Base-by-base conservation (phyloP, 2,797 vertebrate species). In the Alcedo quadribrachys region DNA sequence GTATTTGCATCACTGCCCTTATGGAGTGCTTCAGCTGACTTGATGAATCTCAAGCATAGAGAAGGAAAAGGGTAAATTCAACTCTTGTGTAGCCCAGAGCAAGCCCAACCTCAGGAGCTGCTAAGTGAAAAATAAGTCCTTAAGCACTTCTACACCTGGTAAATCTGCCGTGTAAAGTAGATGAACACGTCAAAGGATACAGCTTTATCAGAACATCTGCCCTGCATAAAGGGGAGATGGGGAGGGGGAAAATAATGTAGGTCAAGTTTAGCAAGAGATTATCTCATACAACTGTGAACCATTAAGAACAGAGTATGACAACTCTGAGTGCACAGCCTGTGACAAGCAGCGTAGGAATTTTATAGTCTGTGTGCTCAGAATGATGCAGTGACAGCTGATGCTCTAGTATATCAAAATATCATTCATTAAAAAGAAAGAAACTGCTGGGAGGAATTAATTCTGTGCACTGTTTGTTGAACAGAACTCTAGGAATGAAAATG, bases 361-460 rank as follows among this genome's bases (percentile, higher is more conserved):
- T 21, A 58, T 30, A 79, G 70, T 8, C 81, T 70, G 24, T 46
- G 51, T 81, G 43, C 51, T 71, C 55, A 70, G 77, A 87, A 63
- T 11, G 55, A 35, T 73, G 60, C 25, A n/a, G 21, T 73, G 70
- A 73, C 40, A 91, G 12, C 33, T 84, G 84, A 40, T 69, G 27
- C 40, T 73, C 18, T 19, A 43, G 8, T 15, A 37, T 17, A 65
- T 33, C 45, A 91, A 66, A 81, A 55, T 62, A 83, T 32, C 0
- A 0, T 48, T 62, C 55, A 66, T 62, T 54, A 30, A 58, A 35
- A 30, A 25, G 51, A 43, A 54, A 45, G 2, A 43, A 83, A 42
- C 25, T 79, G 33, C 22, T 75, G 51, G 5, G 15, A 66, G 18
- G 45, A 84, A 94, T 87, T 55, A 88, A 81, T 76, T 63, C 71